Conservation (phyloP, 2,888 invertebrate genomes). For the Nomada fabriciana region DNA sequence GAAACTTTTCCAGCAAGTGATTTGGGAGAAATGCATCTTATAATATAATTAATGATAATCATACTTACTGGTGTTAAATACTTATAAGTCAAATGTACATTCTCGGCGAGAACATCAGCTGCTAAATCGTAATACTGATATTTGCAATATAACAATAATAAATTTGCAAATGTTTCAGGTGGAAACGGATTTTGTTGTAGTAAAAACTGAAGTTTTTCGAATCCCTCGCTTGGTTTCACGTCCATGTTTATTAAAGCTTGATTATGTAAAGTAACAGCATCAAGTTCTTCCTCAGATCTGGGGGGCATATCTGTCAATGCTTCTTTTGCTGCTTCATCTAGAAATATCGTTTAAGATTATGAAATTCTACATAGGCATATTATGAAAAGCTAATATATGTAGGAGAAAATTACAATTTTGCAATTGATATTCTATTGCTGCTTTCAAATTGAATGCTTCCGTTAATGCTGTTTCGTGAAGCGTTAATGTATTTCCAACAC, state of each 20-base stretch:
- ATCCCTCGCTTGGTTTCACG: slow-evolving; percentile 94
- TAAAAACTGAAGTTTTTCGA: slow-evolving; percentile 97
- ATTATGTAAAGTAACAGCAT: slow-evolving; percentile 98
- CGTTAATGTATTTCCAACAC: slow-evolving; percentile 97
- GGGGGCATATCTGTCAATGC: slow-evolving; percentile 96
- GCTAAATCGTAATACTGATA: slow-evolving; percentile 99
- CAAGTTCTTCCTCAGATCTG: slow-evolving; percentile 97
- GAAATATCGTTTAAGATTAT: slow-evolving; percentile 57
- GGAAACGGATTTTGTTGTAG: slow-evolving; percentile 98
- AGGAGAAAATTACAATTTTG: slow-evolving; percentile 88
- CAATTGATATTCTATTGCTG: slow-evolving; percentile 98
- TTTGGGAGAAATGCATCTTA: slow-evolving; percentile 18
- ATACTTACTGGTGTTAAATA: slow-evolving; percentile 92
- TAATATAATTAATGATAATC: slow-evolving; percentile 17
- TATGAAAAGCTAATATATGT: slow-evolving; percentile 8
- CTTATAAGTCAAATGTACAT: slow-evolving; percentile 97
- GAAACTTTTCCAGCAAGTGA: slow-evolving; percentile 11
- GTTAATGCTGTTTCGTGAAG: slow-evolving; percentile 98
- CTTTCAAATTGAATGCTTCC: slow-evolving; percentile 99
- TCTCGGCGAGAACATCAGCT: slow-evolving; percentile 98
- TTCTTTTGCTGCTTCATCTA: slow-evolving; percentile 93
- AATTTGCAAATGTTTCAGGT: slow-evolving; percentile 98
- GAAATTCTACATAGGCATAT: slow-evolving; percentile 1
- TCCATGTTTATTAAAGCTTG: slow-evolving; percentile 97
- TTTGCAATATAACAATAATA: slow-evolving; percentile 97